Evolutionary conservation across 1,140 invertebrate genomes (phyloP).

Genomic region (Pachyrhynchus sulphureomaculatus): DNA sequence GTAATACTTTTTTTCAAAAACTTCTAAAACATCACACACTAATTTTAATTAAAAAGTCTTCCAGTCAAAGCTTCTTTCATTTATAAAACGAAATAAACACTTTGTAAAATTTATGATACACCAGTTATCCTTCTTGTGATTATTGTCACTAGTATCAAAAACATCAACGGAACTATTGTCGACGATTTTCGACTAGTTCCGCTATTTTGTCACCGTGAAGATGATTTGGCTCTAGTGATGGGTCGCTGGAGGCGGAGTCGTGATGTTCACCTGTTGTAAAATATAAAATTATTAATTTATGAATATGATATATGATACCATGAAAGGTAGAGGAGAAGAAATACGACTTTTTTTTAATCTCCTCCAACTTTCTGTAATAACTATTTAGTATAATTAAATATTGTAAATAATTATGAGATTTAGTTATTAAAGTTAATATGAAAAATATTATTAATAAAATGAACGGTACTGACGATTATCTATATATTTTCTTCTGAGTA

Average conservation of each 20-base stretch:
- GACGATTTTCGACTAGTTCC: slow-evolving; percentile 4
- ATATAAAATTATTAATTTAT: neutral
- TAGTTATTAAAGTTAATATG: no score
- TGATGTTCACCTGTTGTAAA: slow-evolving; percentile 29
- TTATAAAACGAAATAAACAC: slow-evolving; percentile 39
- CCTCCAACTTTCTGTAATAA: no score
- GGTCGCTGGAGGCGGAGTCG: slow-evolving; percentile 13
- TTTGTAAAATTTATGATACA: slow-evolving; percentile 25
- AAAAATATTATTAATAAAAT: no score
- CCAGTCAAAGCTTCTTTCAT: slow-evolving; percentile 38
- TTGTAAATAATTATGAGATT: no score
- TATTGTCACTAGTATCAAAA: slow-evolving; percentile 21
- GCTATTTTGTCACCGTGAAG: neutral
- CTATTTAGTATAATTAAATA: no score
- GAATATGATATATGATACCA: no score
- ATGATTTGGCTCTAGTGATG: slow-evolving; percentile 20
- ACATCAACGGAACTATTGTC: neutral
- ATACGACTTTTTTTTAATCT: no score
- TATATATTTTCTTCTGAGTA: no score
- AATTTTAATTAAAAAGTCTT: slow-evolving; percentile 14
- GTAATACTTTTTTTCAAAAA: slow-evolving; percentile 3
- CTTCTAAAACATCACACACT: slow-evolving; percentile 13
- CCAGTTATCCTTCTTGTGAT: slow-evolving; percentile 17
- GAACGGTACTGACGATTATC: no score
- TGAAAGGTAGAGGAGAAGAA: no score